phyloP scores from a whole-genome alignment of 2,888 invertebrate species.

The Yponomeuta malinellus region DNA sequence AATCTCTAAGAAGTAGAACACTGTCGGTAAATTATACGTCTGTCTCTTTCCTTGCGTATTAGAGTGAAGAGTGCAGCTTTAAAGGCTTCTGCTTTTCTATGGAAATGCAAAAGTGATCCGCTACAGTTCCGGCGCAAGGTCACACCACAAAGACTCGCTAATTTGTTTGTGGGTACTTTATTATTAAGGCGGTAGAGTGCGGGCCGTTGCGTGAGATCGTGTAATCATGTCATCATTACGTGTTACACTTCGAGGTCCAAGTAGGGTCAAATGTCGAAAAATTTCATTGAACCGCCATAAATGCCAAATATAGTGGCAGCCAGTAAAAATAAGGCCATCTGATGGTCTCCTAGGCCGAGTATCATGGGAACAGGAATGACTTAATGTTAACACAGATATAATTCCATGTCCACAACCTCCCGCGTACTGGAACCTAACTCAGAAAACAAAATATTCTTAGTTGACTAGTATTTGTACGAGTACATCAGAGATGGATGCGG shows the following conservation, averaged over 20 bases:
- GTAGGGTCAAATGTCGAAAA: background rate
- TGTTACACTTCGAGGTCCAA: background rate
- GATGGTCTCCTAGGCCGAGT: too few relatives aligned
- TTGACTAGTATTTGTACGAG: too few relatives aligned
- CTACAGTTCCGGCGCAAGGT: background rate
- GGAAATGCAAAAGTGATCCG: background rate
- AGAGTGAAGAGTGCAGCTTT: background rate
- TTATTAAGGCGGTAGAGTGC: background rate
- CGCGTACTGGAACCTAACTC: too few relatives aligned
- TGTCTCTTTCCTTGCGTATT: background rate
- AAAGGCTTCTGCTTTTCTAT: background rate
- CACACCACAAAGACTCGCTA: background rate
- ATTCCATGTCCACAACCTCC: too few relatives aligned
- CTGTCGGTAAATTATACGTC: background rate
- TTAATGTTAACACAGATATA: too few relatives aligned
- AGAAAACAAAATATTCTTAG: too few relatives aligned
- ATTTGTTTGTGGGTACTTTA: conserved; percentile 1
- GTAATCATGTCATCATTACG: background rate
- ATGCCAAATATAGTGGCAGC: background rate
- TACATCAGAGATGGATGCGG: too few relatives aligned
- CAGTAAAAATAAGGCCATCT: too few relatives aligned
- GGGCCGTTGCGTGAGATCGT: background rate
- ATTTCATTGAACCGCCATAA: background rate
- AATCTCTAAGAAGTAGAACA: background rate
- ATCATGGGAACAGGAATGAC: too few relatives aligned